Evolutionary conservation across 2,797 vertebrate genomes (phyloP).

Genomic region (Labroides dimidiatus): DNA sequence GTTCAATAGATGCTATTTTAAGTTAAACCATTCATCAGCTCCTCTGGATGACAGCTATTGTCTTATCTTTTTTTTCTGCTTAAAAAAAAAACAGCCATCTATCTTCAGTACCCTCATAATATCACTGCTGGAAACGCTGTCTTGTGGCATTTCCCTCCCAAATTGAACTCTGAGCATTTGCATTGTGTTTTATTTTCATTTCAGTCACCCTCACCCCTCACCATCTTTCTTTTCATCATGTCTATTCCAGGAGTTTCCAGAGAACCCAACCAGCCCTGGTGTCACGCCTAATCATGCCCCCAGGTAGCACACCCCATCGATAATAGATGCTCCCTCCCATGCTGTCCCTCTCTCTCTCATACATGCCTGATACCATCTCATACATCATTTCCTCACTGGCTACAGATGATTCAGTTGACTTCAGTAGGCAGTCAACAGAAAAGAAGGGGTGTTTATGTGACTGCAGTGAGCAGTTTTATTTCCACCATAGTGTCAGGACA

Average conservation of each 20-base stretch:
- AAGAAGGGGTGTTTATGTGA: slow-evolving; percentile 44
- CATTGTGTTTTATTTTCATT: slow-evolving; percentile 84
- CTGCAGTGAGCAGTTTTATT: slow-evolving; percentile 42
- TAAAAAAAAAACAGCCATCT: slow-evolving; percentile 2
- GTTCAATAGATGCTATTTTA: slow-evolving; percentile 14
- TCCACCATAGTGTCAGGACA: slow-evolving; percentile 18
- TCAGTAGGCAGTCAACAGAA: slow-evolving; percentile 40
- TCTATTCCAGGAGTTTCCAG: slow-evolving; percentile 91
- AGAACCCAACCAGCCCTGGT: slow-evolving; percentile 87
- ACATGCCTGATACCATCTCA: slow-evolving; percentile 80
- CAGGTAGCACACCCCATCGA: slow-evolving; percentile 89
- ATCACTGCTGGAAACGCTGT: slow-evolving; percentile 10
- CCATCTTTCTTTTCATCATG: slow-evolving; percentile 89
- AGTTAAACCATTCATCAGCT: slow-evolving; percentile 22
- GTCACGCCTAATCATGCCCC: slow-evolving; percentile 89
- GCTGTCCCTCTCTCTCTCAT: slow-evolving; percentile 82
- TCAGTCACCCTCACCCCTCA: slow-evolving; percentile 81
- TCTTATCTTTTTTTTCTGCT: slow-evolving; percentile 36
- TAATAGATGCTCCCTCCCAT: slow-evolving; percentile 82
- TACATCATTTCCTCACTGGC: slow-evolving; percentile 69
- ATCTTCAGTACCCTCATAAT: slow-evolving; percentile 14
- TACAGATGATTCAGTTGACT: slow-evolving; percentile 66
- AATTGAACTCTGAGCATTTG: slow-evolving; percentile 65
- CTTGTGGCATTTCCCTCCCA: slow-evolving; percentile 37
- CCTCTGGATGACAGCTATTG: slow-evolving; percentile 18